phyloP scores from a whole-genome alignment of 2,113 vertebrate genomes.

The Trinectes maculatus region DNA sequence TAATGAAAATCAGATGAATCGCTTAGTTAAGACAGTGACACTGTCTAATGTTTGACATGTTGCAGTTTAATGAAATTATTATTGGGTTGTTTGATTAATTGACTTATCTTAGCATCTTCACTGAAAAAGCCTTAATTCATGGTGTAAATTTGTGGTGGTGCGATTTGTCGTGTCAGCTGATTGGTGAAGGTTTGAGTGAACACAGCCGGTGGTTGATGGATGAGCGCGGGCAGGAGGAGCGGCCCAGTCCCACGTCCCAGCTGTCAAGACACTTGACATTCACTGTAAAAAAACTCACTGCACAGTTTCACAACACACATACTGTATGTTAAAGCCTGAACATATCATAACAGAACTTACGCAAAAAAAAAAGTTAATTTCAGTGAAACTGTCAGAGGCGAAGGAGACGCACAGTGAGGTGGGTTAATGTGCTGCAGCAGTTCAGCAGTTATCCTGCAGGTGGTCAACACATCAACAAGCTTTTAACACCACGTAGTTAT shows the following conservation, averaged over 20 bases:
- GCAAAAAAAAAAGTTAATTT: too few species aligned
- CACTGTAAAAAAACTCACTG: neutral
- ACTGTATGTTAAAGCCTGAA: neutral
- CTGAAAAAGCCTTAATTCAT: neutral
- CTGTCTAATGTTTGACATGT: neutral
- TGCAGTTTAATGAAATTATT: neutral
- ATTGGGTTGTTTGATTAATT: neutral
- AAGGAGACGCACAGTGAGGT: too few species aligned
- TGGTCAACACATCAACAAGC: too few species aligned
- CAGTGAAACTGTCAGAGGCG: too few species aligned
- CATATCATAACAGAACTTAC: too few species aligned
- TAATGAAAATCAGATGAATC: neutral
- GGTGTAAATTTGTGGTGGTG: too few species aligned
- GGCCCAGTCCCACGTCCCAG: constrained; percentile 12
- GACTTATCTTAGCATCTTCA: neutral
- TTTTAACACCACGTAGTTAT: too few species aligned
- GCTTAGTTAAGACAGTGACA: neutral
- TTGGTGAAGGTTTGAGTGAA: constrained; percentile 43
- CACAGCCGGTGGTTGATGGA: constrained; percentile 50
- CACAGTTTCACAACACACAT: neutral
- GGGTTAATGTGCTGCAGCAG: too few species aligned
- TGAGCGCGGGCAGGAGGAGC: constrained; percentile 14
- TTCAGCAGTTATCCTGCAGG: too few species aligned
- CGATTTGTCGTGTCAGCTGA: constrained; percentile 46
- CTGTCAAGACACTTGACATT: neutral